Base-by-base conservation (phyloP, 2,888 invertebrate genomes). In the Ormyrus thymus region DNA sequence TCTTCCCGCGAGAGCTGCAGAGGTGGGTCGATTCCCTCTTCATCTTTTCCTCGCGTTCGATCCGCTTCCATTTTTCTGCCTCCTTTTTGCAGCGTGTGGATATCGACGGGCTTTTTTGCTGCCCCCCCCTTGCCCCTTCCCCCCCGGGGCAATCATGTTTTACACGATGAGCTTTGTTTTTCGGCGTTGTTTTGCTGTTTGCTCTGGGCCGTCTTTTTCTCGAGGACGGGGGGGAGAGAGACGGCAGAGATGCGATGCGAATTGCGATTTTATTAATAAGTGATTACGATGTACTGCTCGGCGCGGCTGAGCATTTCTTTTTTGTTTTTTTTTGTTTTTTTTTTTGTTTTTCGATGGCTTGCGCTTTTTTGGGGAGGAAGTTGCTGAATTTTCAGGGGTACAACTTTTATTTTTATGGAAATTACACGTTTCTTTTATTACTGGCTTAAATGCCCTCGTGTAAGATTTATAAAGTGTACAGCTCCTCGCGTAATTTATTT, bases 101-200 rank as follows among this genome's bases (percentile, higher is more conserved):
- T n/a, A n/a, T 55, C 7, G 55, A n/a, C 58, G 15, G 48, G 46
- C 11, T 58, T 48, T 70, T 50, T 70, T 61, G n/a, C n/a, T 59
- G 50, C 53, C 29, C 43, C 15, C 10, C 15, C 29, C 11, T 51
- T 29, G 72, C 50, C 45, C 51, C 70, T 76, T 70, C 59, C 68
- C 55, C 51, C 71, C 29, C 43, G 13, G 56, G 62, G 71, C 61
- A 64, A 72, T 77, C 64, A 61, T 77, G 80, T 71, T 69, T 62
- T 66, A 71, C 75, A 75, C 75, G 75, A 79, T 79, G 79, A 71
- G 75, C 76, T 81, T 80, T 75, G 72, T 65, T 75, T 78, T 85
- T 85, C 82, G 82, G 50, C 64, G 46, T 71, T 65, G n/a, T 68
- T 59, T 59, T 59, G 29, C 29, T 68, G 56, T 65, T 69, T 69